Percentiles rank a stretch among this genome's conserved stretches.
Conservation (phyloP, 2,113 vertebrate genomes). For the Cnemophilus loriae region DNA sequence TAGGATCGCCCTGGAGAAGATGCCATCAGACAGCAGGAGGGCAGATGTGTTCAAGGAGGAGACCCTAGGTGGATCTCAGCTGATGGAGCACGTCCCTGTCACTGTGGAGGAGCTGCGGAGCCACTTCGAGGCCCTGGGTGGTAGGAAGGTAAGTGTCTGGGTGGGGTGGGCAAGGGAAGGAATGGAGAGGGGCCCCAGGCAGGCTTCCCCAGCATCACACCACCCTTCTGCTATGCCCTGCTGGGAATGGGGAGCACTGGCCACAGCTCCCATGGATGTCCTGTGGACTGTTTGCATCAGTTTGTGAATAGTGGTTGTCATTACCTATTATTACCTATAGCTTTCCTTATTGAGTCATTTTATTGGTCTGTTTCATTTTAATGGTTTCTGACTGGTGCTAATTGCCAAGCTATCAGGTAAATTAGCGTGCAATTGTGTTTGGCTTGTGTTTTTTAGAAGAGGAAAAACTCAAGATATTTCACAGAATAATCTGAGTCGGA, state of each 20-base stretch:
- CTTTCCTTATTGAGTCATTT: not conserved
- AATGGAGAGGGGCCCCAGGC: not conserved
- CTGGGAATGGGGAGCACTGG: fast-evolving
- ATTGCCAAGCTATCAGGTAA: not conserved
- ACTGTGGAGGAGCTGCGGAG: constrained; percentile 74
- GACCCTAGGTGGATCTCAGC: not conserved
- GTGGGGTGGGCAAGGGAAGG: fast-evolving
- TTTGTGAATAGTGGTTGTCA: not conserved
- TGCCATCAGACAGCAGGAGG: not conserved
- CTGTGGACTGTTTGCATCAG: not conserved
- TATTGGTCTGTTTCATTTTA: not conserved
- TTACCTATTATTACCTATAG: not conserved
- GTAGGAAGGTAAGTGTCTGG: constrained; percentile 59
- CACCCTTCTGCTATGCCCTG: fast-evolving
- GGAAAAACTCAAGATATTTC: not conserved
- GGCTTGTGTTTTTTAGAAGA: not conserved
- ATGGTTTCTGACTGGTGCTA: not conserved
- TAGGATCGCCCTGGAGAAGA: not conserved
- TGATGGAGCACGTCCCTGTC: constrained; percentile 51
- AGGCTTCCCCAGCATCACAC: not conserved
- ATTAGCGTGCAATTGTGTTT: not conserved
- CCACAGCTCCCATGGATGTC: not conserved
- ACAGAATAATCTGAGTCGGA: not conserved
- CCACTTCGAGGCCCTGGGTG: constrained; percentile 65
- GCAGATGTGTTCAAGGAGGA: constrained; percentile 44